Conservation (phyloP, 2,888 invertebrate species). For the Drosophila pegasa region DNA sequence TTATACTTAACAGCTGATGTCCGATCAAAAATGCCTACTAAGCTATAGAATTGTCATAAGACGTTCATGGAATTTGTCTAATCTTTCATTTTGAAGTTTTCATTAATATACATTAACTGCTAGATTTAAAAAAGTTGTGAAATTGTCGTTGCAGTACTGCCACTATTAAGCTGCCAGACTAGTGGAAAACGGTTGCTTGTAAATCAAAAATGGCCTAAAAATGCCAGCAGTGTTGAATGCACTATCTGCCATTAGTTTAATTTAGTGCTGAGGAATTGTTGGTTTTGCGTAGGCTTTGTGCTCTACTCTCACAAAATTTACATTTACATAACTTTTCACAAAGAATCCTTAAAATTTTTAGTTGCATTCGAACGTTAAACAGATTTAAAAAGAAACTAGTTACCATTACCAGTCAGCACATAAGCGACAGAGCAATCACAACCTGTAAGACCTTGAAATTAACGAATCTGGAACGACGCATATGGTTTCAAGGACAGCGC, state of each 20-base stretch:
- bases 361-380: neutral
- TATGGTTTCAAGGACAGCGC: slow-evolving; percentile 9
- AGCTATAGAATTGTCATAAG: neutral
- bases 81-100: neutral
- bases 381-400: no score
- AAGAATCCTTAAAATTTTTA: neutral
- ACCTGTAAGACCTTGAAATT: slow-evolving; percentile 69
- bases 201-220: slow-evolving; percentile 25
- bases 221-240: slow-evolving; percentile 7
- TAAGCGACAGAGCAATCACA: slow-evolving; percentile 24
- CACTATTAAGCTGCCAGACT: slow-evolving; percentile 1
- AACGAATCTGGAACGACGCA: slow-evolving; percentile 7
- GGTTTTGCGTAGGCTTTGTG: slow-evolving; percentile 17
- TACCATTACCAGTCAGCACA: slow-evolving; percentile 5
- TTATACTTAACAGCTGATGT: neutral
- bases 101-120: neutral
- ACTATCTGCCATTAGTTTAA: slow-evolving; percentile 23
- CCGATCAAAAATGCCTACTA: neutral
- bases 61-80: neutral
- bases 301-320: slow-evolving; percentile 19
- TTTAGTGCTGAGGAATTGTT: slow-evolving; percentile 19
- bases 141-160: neutral
- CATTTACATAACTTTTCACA: slow-evolving; percentile 44
- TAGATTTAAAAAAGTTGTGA: neutral
- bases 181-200: neutral